Base-by-base conservation (phyloP, 2,888 invertebrate species). In the Lithophane leautieri region DNA sequence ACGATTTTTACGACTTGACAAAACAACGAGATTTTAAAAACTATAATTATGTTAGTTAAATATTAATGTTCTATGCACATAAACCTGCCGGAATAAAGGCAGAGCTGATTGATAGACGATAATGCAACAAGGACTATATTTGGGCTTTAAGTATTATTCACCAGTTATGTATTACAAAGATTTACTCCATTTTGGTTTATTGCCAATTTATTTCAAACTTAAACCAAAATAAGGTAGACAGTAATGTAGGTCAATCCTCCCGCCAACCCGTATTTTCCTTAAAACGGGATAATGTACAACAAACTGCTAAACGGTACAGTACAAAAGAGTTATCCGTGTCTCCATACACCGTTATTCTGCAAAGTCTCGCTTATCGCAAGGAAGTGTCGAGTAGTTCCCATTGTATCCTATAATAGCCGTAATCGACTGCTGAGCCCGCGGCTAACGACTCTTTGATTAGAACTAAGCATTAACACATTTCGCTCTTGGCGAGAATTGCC, bases 371-470 rank as follows among this genome's bases (percentile, higher is more conserved):
- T 88, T 93, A 93, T 93, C 93, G 86, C 86, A 70, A 91, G 93
- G 92, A 93, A 93, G 90, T 91, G 92, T 92, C 91, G 90, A 89
- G 76, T 90, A 90, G 90, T 91, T 90, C 85, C 91, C 91, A 94
- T 93, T 94, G 89, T 89, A 83, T 81, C 81, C 91, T 89, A 84
- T 93, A 92, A 93, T 91, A 92, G 92, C 91, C 90, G 92, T 93
- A 95, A 94, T 95, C 93, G 93, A 93, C 90, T 92, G 84, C 82
- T 89, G 85, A 89, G 89, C 91, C 90, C 90, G 90, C 89, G 89
- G 89, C 94, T 94, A 94, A 94, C 91, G 94, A 94, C 92, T 90
- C 91, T 92, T 93, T 94, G 94, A 94, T 94, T 94, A 94, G 93
- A 92, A 91, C 91, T 90, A 90, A 91, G 89, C 91, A 90, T 92